Conservation (phyloP, 2,113 vertebrate species). For the Zosterops lateralis region DNA sequence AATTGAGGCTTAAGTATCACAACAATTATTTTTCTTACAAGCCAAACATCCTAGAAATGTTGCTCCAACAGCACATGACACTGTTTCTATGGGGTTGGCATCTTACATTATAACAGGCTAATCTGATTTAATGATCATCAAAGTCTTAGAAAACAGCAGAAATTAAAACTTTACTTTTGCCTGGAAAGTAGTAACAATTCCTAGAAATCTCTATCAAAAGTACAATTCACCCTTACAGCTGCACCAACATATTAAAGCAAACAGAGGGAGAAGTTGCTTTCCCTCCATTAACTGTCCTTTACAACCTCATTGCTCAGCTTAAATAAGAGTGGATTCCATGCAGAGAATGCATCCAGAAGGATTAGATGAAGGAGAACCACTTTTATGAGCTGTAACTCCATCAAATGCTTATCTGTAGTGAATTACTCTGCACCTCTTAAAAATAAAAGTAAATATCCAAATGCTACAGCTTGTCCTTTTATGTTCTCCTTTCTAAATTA, state of each 20-base stretch:
- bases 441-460: conserved; percentile 6
- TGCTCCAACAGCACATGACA: not conserved
- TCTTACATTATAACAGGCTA: not conserved
- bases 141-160: not conserved
- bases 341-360: not conserved
- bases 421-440: not conserved
- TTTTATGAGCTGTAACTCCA: conserved; percentile 22
- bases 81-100: not conserved
- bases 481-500: not conserved
- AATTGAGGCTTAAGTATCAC: not conserved
- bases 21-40: not conserved
- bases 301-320: conserved; percentile 4
- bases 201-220: not conserved
- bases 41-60: not conserved
- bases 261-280: not conserved
- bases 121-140: not conserved
- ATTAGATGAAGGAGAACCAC: not conserved
- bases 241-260: not conserved
- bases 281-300: conserved; percentile 21
- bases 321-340: not conserved
- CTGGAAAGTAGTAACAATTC: not conserved
- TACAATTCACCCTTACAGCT: not conserved
- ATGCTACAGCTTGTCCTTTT: not conserved
- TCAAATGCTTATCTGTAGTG: not conserved
- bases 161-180: not conserved